A percentile compares a stretch with the other conserved stretches of the same genome.
Conservation (phyloP, 2,113 vertebrate species). For the Pungitius pungitius region DNA sequence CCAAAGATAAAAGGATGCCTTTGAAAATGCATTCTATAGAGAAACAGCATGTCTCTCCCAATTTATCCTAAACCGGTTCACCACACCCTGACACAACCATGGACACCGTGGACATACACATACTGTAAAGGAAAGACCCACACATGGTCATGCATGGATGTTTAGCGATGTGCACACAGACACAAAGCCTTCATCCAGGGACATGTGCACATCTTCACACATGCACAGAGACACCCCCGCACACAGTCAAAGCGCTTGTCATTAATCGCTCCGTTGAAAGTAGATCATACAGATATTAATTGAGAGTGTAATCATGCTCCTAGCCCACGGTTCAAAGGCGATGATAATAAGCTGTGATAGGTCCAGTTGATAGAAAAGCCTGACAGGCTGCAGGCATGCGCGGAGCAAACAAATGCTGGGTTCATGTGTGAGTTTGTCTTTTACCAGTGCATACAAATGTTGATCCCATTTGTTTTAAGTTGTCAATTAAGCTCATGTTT, state of each 20-base stretch:
- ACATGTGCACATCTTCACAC: neutral
- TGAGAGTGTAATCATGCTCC: conserved; percentile 78
- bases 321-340: conserved; percentile 79
- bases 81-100: conserved; percentile 39
- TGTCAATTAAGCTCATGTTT: neutral
- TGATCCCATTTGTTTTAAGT: neutral
- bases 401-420: conserved; percentile 20
- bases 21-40: conserved; percentile 66
- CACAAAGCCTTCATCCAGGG: conserved; percentile 3
- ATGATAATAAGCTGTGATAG: conserved; percentile 81
- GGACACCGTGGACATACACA: conserved; percentile 1
- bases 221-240: neutral
- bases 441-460: conserved; percentile 3
- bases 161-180: conserved; percentile 1
- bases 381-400: conserved; percentile 43
- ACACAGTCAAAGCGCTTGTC: conserved; percentile 49
- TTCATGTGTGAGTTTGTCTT: conserved; percentile 6
- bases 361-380: conserved; percentile 73
- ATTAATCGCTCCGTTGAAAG: conserved; percentile 73
- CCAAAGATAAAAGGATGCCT: conserved; percentile 64
- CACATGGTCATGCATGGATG: conserved; percentile 17
- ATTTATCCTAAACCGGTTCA: conserved; percentile 59
- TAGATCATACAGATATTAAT: conserved; percentile 77
- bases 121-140: conserved; percentile 28
- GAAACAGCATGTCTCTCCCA: conserved; percentile 55